Evolutionary conservation across 2,888 invertebrate species (phyloP).

Genomic region (Dinocampus coccinellae): DNA sequence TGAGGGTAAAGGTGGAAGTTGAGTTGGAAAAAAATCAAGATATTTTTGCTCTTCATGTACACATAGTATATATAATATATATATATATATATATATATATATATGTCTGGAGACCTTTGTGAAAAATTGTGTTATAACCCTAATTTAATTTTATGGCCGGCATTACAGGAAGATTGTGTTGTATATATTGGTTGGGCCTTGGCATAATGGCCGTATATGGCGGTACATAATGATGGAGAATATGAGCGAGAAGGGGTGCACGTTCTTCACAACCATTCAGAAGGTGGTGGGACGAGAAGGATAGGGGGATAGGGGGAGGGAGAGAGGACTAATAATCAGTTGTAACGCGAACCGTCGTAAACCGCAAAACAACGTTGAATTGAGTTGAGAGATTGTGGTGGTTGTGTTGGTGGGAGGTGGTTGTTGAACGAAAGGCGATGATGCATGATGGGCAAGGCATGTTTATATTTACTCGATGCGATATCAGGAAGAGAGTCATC

Average conservation of each 20-base stretch:
- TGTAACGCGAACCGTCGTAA: conserved; percentile 68
- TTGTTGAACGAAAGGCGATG: conserved; percentile 33
- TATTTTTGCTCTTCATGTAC: neutral
- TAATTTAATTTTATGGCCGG: conserved; percentile 69
- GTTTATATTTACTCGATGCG: conserved; percentile 27
- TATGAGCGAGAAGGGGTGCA: conserved; percentile 36
- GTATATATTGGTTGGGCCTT: conserved; percentile 46
- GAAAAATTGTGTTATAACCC: conserved; percentile 70
- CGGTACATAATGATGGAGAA: conserved; percentile 56
- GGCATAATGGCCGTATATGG: conserved; percentile 59
- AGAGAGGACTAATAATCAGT: conserved; percentile 69
- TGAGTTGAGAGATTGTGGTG: conserved; percentile 42
- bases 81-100: conserved; percentile 22
- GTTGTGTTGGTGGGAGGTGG: conserved; percentile 14
- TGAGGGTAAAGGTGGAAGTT: neutral
- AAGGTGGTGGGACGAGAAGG: too few species aligned
- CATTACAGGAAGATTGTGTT: conserved; percentile 58
- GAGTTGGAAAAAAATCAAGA: neutral
- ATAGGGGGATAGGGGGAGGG: too few species aligned
- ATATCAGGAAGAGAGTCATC: conserved; percentile 24
- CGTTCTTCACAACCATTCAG: conserved; percentile 38
- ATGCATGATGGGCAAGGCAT: conserved; percentile 32
- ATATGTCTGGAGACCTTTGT: conserved; percentile 59
- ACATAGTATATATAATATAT: neutral
- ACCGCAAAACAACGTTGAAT: conserved; percentile 65